Conservation (phyloP, 2,888 invertebrate species). For the Patella pellucida region DNA sequence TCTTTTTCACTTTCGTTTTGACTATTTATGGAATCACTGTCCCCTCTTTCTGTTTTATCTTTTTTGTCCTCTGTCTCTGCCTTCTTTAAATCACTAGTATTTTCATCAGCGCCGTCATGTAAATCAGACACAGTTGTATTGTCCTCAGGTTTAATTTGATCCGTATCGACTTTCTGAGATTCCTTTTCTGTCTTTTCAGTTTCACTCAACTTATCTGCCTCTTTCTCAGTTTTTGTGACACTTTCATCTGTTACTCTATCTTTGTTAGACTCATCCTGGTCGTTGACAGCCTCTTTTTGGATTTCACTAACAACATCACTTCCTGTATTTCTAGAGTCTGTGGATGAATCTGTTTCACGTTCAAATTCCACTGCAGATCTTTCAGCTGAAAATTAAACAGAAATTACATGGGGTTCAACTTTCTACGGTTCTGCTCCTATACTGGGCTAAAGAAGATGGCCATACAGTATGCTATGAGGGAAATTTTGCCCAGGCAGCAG, state of each 20-base stretch:
- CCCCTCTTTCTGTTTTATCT: too few relatives aligned
- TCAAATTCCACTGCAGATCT: neutral
- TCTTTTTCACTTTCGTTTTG: too few relatives aligned
- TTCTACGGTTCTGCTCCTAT: neutral
- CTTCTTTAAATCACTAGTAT: too few relatives aligned
- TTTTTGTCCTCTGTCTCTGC: too few relatives aligned
- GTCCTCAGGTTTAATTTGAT: slow-evolving; percentile 4
- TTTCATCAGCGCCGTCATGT: too few relatives aligned
- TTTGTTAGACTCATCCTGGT: slow-evolving; percentile 5
- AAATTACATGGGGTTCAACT: too few relatives aligned
- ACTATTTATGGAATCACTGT: too few relatives aligned
- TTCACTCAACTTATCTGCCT: neutral
- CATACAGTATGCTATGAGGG: too few relatives aligned
- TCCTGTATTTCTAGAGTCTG: neutral
- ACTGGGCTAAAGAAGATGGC: neutral
- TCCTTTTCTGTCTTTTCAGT: neutral
- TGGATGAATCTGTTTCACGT: slow-evolving; percentile 1
- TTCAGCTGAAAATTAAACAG: neutral
- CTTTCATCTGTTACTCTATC: neutral
- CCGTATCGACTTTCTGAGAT: neutral
- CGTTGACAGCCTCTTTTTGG: neutral
- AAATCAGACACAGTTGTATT: slow-evolving; percentile 4
- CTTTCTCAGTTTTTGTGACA: neutral
- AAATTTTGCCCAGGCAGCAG: too few relatives aligned
- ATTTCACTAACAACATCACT: neutral